Base-by-base conservation (phyloP, 1,140 invertebrate genomes). In the Atopsyche davidsoni region DNA sequence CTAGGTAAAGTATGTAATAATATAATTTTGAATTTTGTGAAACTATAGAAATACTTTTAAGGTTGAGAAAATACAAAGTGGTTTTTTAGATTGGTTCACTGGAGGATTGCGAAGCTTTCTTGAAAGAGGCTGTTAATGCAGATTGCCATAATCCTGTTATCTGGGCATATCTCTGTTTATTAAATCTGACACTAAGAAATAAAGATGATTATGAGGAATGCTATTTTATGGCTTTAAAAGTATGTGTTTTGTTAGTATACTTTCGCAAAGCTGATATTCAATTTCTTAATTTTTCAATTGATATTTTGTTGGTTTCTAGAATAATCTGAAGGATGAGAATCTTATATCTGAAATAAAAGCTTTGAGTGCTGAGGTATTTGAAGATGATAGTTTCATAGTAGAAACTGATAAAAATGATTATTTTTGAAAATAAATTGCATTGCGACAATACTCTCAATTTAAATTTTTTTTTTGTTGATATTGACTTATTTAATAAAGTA, bases 91-190 rank as follows among this genome's bases (percentile, higher is more conserved):
- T 49, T 36, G 18, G 34, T 16, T 28, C 21, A 24, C 41, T 19
- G 14, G 28, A 41, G 18, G 36, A 49, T 11, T 49, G 24, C n/a
- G 46, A 49, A 41, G 31, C 18, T 41, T 49, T 36, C n/a, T 41
- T 49, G 39, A 49, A 14, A n/a, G 46, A 40, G 31, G 46, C 46
- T n/a, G 23, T 24, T 18, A 38, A 38, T 10, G 25, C 41, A 4
- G 38, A 49, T 32, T 22, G 19, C 10, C 24, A 42, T 13, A 49
- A 42, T 34, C 14, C 25, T 21, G 18, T 31, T 4, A 25, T 49
- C 4, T 49, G 46, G 46, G 25, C 38, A 10, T 41, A 41, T 25
- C 22, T 49, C 24, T 24, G 36, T 10, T 24, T 49, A 7, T 24
- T 40, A 3, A 40, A 40, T 49, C 32, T 42, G 14, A 1, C 13